Base-by-base conservation (phyloP, 1,140 invertebrate species). In the Dufourea novaeangliae region DNA sequence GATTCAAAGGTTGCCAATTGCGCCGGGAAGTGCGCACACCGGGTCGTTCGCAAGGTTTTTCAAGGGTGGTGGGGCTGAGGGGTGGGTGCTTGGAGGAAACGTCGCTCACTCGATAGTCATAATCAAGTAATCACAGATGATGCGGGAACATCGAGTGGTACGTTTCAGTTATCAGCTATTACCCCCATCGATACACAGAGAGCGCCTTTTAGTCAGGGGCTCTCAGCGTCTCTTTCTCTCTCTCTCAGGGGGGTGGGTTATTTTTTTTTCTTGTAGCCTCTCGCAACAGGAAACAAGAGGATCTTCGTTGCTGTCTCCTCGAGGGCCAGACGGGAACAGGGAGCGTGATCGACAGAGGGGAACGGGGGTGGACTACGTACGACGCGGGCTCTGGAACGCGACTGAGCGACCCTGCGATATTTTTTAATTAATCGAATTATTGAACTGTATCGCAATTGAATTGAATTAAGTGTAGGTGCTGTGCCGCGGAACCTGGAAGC, bases 401-500 rank as follows among this genome's bases (percentile, higher is more conserved):
- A 63, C 79, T 87, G 76, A 84, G 86, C 86, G 73, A 71, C 79
- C 68, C 82, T 82, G 79, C 74, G 83, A 81, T 82, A 81, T 85
- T 90, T 91, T 92, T 91, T 92, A 92, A 92, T 92, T 92, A 92
- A 90, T 90, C 89, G 91, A 92, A 92, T 92, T 92, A 92, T 92
- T 92, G 87, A 91, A 92, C 91, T 92, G 91, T 90, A 90, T 89
- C 85, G 85, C 89, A 88, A 91, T 91, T 86, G 89, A 89, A 90
- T 91, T 88, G 89, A 90, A 91, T 91, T 90, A 91, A 92, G 89
- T 90, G 88, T 83, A 81, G 82, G 77, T 77, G 78, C 84, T 78
- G 81, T 66, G 70, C 82, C 56, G 84, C 80, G 84, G 85, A 82
- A 86, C 85, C 82, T 88, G 84, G 80, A 82, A 85, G 86, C 78